These are phyloP conservation scores for Ailurus styani DNA, from an alignment of 2,113 vertebrate species.

Conservation along the genomic window DNA sequence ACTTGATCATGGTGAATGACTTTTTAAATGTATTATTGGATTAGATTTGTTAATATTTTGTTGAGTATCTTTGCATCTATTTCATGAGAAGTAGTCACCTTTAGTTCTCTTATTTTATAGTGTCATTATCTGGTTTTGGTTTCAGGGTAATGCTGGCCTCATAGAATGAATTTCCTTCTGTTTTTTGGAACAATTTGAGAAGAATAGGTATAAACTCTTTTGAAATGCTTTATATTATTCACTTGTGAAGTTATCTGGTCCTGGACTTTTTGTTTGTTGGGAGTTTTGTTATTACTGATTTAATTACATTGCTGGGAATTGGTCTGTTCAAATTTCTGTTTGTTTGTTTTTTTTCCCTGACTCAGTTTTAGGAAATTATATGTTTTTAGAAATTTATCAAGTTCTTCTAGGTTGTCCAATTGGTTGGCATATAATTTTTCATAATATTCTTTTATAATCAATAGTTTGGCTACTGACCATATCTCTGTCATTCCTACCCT, in stretches of 20 bases:
- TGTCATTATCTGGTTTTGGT: background rate
- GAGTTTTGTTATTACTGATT: background rate
- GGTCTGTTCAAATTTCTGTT: background rate
- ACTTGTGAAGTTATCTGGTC: background rate
- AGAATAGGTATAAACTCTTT: background rate
- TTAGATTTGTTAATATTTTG: background rate
- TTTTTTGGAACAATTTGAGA: background rate
- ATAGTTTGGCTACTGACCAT: background rate
- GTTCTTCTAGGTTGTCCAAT: background rate
- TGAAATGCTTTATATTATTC: background rate
- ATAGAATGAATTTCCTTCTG: background rate
- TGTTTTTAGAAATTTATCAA: background rate
- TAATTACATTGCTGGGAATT: background rate
- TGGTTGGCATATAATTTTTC: background rate
- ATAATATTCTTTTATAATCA: background rate
- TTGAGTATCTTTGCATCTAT: background rate
- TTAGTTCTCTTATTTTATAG: background rate
- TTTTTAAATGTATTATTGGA: background rate
- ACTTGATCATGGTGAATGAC: background rate
- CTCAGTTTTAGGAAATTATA: background rate
- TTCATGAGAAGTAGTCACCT: background rate
- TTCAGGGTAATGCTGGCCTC: background rate
- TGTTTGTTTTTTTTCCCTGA: background rate
- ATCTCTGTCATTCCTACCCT: background rate
- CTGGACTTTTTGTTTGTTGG: background rate